Conservation (phyloP, 2,113 vertebrate genomes). For the Aldabrachelys gigantea region DNA sequence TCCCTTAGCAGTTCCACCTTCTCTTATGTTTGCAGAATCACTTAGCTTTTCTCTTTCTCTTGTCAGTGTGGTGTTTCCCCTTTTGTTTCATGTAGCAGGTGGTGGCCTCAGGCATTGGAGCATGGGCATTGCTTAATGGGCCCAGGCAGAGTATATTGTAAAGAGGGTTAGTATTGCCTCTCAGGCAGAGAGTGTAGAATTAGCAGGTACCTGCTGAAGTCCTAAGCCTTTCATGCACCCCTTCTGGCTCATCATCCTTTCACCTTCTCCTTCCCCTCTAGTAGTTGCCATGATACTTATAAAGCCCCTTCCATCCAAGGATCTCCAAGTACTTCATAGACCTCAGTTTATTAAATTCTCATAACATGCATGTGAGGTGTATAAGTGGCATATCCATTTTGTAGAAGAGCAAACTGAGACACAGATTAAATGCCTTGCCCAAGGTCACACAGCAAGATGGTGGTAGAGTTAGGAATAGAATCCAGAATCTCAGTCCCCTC, state of each 20-base stretch:
- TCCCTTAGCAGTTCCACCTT: not conserved
- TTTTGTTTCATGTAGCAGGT: conserved; percentile 16
- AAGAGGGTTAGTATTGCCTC: conserved; percentile 1
- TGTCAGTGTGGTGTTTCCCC: not conserved
- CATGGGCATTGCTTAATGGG: conserved; percentile 18
- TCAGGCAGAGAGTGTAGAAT: conserved; percentile 5
- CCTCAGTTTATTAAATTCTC: not conserved
- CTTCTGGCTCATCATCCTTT: conserved; percentile 26
- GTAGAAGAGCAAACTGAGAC: not conserved
- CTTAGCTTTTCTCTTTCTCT: not conserved
- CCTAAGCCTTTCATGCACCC: not conserved
- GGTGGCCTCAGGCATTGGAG: conserved; percentile 23
- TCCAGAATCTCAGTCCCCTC: not conserved
- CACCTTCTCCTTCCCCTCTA: not conserved
- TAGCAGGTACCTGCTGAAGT: conserved; percentile 22
- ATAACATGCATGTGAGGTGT: not conserved
- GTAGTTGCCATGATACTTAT: not conserved
- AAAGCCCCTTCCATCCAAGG: not conserved
- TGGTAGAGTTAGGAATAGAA: not conserved
- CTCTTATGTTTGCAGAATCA: not conserved
- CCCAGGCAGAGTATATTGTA: conserved; percentile 7
- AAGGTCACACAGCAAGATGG: not conserved
- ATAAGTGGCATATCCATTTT: not conserved
- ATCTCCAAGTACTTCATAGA: not conserved
- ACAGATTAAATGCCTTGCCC: not conserved